phyloP scores from a whole-genome alignment of 2,888 invertebrate species.

The Megaustenia siamemsis region DNA sequence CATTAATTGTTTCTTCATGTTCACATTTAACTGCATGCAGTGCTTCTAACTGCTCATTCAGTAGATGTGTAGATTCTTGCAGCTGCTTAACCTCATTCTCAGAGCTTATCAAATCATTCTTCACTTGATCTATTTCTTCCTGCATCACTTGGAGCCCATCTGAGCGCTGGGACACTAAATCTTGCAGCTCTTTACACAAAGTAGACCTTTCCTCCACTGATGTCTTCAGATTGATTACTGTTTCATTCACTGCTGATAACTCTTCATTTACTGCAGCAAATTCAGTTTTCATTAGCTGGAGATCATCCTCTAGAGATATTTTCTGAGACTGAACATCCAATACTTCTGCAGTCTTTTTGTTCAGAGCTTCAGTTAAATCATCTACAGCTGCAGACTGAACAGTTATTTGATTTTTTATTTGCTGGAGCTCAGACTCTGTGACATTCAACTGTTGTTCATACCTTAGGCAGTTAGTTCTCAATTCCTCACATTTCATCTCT shows the following conservation, averaged over 20 bases:
- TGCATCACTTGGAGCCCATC: not conserved
- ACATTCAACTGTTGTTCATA: not conserved
- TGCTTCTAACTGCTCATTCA: not conserved
- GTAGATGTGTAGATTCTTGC: not conserved
- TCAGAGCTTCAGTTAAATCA: too few species aligned
- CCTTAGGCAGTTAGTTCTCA: not conserved
- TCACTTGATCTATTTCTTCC: conserved; percentile 4
- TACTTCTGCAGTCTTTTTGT: too few species aligned
- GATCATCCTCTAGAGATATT: conserved; percentile 3
- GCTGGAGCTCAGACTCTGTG: conserved; percentile 7
- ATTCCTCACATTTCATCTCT: not conserved
- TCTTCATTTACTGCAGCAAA: not conserved
- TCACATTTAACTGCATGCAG: not conserved
- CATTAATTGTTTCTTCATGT: conserved; percentile 8
- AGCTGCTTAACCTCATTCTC: not conserved
- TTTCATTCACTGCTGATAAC: not conserved
- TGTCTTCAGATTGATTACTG: not conserved
- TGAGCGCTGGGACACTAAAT: not conserved
- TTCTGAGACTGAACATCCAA: too few species aligned
- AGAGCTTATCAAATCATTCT: not conserved
- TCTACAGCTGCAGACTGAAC: too few species aligned
- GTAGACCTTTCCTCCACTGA: conserved; percentile 24
- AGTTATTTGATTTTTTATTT: conserved; percentile 1
- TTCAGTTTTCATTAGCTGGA: not conserved
- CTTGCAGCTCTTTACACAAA: conserved; percentile 1